Base-by-base conservation (phyloP, 2,113 vertebrate species). In the Rattus rattus region DNA sequence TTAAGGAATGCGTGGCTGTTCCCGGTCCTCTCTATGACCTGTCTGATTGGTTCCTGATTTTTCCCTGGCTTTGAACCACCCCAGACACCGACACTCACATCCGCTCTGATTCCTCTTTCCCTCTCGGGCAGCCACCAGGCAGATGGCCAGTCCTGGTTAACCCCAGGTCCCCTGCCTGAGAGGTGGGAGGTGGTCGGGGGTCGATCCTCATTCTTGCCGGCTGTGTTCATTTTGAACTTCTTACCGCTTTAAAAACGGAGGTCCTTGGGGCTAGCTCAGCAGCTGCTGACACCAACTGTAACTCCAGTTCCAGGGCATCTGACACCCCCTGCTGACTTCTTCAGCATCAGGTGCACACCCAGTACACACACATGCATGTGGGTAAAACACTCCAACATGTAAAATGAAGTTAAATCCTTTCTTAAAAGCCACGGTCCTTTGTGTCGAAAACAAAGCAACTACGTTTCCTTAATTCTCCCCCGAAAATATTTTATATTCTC, bases 101-200 rank as follows among this genome's bases (percentile, higher is more conserved):
- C 9, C 9, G 61, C 36, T n/a, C 22, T 5, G 0, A 59, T 52
- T 54, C 56, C 36, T 2, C 43, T 24, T 36, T 36, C 13, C 54
- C 17, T 56, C 30, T 83, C 47, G 8, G 6, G 3, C 3, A 4
- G 7, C 54, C 1, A 1, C n/a, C 52, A 49, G 43, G n/a, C 47
- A 39, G 24, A 33, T 61, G 17, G 20, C 28, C 39, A 39, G 0
- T 39, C 59, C 43, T 5, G 0, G 9, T 39, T 43, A 2, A 13
- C 17, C 5, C 5, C 36, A 10, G 1, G 72, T 49, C 10, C 1
- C 43, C 30, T 16, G 0, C 33, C 63, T 1, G 28, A n/a, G 19
- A 1, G 8, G 69, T 1, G 1, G 92, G 4, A 61, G 72, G 8
- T 67, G 24, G 7, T 76, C 9, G 7, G 49, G 36, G 39, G 20